Percentiles rank a stretch among this genome's conserved stretches.
phyloP scores from a whole-genome alignment of 1,140 invertebrate genomes.

The Bombus breviceps region DNA sequence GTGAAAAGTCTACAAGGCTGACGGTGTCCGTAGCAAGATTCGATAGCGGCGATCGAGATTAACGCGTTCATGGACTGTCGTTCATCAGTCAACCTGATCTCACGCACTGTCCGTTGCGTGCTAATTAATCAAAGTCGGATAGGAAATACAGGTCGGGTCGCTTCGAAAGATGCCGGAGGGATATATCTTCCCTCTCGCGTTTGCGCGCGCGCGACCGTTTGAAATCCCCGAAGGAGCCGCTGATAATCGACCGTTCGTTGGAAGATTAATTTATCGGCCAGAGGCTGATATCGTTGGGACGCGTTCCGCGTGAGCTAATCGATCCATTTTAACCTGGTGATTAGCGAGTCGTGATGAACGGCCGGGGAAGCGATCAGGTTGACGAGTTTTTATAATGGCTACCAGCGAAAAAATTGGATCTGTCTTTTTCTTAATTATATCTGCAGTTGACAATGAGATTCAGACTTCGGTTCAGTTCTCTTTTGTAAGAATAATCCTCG shows the following conservation, averaged over 20 bases:
- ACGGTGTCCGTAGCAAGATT: slow-evolving; percentile 6
- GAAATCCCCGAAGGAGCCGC: slow-evolving; percentile 12
- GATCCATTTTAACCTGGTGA: slow-evolving; percentile 22
- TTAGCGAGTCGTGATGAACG: neutral
- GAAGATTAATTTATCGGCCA: slow-evolving; percentile 62
- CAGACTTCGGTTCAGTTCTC: no score
- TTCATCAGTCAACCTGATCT: slow-evolving; percentile 42
- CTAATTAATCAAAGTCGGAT: slow-evolving; percentile 60
- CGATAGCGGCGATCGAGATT: slow-evolving; percentile 13
- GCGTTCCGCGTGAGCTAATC: slow-evolving; percentile 23
- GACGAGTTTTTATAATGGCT: neutral
- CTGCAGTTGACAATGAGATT: no score
- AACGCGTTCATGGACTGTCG: slow-evolving; percentile 10
- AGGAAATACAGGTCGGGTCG: neutral
- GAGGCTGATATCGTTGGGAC: slow-evolving; percentile 2
- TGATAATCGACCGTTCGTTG: slow-evolving; percentile 49
- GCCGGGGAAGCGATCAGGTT: no score
- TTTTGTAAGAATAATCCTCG: neutral
- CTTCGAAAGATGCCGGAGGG: slow-evolving; percentile 38
- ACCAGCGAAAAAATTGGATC: no score
- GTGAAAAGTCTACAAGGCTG: neutral
- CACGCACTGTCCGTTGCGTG: slow-evolving; percentile 40
- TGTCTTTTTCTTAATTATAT: no score
- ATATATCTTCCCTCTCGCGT: slow-evolving; percentile 33
- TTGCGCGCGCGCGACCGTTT: neutral